These are phyloP conservation scores for Ferdinandea cuprea DNA, from an alignment of 2,888 invertebrate species.

Conservation along the genomic window DNA sequence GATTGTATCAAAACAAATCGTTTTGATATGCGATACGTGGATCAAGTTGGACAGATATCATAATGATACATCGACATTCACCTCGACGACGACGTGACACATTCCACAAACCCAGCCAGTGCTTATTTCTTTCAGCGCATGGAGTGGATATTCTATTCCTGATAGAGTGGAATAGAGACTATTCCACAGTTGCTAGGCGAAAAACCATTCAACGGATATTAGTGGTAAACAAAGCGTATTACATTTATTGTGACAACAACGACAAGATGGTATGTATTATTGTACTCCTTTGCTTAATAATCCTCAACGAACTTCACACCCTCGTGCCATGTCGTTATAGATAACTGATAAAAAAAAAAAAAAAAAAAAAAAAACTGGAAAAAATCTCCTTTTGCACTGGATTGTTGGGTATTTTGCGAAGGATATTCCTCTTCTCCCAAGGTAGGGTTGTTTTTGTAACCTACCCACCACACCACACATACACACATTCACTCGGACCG, in stretches of 20 bases:
- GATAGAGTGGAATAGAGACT: constrained; percentile 3
- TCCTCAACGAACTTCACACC: constrained; percentile 2
- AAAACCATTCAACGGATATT: constrained; percentile 41
- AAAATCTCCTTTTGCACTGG: constrained; percentile 42
- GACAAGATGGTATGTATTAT: constrained; percentile 75
- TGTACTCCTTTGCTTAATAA: constrained; percentile 21
- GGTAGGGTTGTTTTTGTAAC: constrained; percentile 1
- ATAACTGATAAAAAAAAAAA: constrained; percentile 63
- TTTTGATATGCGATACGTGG: constrained; percentile 40
- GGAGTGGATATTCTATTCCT: neutral
- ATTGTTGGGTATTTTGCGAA: constrained; percentile 45
- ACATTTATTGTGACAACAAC: constrained; percentile 78
- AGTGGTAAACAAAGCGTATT: constrained; percentile 81
- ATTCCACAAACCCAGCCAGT: constrained; percentile 2
- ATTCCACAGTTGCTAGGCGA: constrained; percentile 21
- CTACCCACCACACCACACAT: constrained; percentile 25
- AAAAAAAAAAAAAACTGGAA: too few species aligned
- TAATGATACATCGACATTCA: constrained; percentile 13
- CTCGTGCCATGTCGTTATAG: constrained; percentile 53
- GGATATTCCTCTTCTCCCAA: constrained; percentile 13
- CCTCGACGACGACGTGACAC: constrained; percentile 2
- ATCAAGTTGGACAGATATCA: constrained; percentile 45
- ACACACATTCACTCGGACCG: constrained; percentile 11
- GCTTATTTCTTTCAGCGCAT: constrained; percentile 6
- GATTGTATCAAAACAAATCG: constrained; percentile 43